phyloP scores from a whole-genome alignment of 1,140 invertebrate species.

The Drosophila dunni region DNA sequence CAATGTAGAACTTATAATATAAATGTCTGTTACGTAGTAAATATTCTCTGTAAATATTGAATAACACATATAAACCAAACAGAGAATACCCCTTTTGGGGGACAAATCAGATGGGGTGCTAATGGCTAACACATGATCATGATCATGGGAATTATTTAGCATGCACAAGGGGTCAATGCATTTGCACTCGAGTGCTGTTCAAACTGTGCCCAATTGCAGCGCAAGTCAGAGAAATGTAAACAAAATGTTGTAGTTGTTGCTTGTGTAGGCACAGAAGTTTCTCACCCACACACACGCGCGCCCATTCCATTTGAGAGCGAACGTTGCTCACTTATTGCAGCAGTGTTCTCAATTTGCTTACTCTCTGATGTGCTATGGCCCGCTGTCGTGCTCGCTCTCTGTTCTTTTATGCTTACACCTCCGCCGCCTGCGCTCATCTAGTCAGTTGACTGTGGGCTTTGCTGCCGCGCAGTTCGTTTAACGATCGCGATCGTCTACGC shows the following conservation, averaged over 20 bases:
- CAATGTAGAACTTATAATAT: neutral
- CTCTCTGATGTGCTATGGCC: conserved; percentile 3
- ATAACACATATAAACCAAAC: conserved; percentile 9
- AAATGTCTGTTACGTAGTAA: neutral
- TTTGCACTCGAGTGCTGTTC: conserved; percentile 28
- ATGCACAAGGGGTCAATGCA: conserved; percentile 44
- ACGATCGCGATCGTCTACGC: conserved; percentile 43
- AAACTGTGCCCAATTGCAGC: conserved; percentile 41
- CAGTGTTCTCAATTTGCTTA: neutral
- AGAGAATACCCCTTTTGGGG: conserved; percentile 13
- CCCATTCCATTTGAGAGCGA: conserved; percentile 43
- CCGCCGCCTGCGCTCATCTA: conserved; percentile 36
- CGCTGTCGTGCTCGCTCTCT: conserved; percentile 28
- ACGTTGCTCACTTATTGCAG: neutral
- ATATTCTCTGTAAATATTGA: conserved; percentile 6
- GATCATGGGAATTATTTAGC: conserved; percentile 27
- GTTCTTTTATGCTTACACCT: conserved; percentile 10
- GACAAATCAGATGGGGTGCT: conserved; percentile 19
- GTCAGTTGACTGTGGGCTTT: conserved; percentile 66
- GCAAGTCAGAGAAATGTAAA: conserved; percentile 42
- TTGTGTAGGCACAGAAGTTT: conserved; percentile 28
- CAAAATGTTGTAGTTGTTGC: conserved; percentile 33
- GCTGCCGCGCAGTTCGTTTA: conserved; percentile 61
- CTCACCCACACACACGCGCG: neutral
- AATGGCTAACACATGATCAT: conserved; percentile 36